phyloP scores from a whole-genome alignment of 2,888 invertebrate genomes.

The Agonopterix heracliana region DNA sequence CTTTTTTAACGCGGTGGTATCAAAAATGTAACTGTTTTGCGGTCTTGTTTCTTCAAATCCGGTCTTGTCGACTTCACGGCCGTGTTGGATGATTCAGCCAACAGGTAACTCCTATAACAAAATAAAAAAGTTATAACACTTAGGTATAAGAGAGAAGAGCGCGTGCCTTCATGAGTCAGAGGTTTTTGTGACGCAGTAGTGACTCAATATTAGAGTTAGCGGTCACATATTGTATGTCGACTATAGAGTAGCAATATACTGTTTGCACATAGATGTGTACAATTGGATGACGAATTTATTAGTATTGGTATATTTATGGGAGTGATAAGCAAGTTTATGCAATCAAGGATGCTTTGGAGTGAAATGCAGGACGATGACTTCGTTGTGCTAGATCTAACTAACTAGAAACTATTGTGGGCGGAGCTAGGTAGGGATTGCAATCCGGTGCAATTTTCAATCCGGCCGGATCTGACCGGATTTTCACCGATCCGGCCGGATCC shows the following conservation, averaged over 20 bases:
- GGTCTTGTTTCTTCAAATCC: slow-evolving; percentile 10
- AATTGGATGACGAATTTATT: slow-evolving; percentile 21
- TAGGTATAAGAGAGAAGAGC: slow-evolving; percentile 27
- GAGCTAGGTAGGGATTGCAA: neutral
- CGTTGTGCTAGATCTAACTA: too few relatives aligned
- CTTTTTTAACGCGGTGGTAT: neutral
- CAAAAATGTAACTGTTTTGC: slow-evolving; percentile 2
- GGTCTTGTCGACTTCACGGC: slow-evolving; percentile 27
- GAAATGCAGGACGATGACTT: neutral
- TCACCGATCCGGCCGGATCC: too few relatives aligned
- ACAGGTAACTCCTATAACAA: slow-evolving; percentile 55
- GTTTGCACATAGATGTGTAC: slow-evolving; percentile 24
- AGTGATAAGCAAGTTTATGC: neutral
- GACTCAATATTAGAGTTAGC: slow-evolving; percentile 50
- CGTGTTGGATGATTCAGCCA: slow-evolving; percentile 44
- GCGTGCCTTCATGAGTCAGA: slow-evolving; percentile 40
- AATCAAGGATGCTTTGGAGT: neutral
- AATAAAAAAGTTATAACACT: slow-evolving; percentile 29
- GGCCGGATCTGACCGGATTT: too few relatives aligned
- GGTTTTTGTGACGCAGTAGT: slow-evolving; percentile 45
- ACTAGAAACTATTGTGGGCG: too few relatives aligned
- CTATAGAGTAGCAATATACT: slow-evolving; percentile 11
- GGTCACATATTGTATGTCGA: slow-evolving; percentile 36
- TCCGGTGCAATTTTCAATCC: too few relatives aligned
- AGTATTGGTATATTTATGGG: slow-evolving; percentile 1